Evolutionary conservation across 2,797 vertebrate species (phyloP), one percentile per base, ranked within the genome.

Genomic region (Amniataba percoides): DNA sequence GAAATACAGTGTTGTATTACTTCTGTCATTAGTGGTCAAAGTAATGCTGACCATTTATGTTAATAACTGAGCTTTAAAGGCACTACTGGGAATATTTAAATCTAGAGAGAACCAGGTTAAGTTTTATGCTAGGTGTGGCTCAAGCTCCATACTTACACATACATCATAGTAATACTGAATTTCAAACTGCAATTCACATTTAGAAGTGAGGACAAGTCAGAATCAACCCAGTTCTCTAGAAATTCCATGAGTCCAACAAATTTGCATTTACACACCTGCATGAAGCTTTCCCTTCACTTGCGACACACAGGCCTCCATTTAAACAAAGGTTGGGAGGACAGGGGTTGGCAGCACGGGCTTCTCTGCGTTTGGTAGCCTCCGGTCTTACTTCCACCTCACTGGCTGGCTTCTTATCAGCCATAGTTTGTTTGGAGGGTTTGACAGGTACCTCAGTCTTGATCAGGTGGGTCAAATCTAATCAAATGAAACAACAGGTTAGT

Each of bases 251-350:
- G 6, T 57, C 2, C 15, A 21, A 53, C n/a, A n/a, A 51, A 0
- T 10, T 4, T 0, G 31, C 15, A 14, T 49, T 19, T 34, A 15
- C 84, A 74, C 48, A 97, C 97, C 96, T 98, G 96, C 97, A 98
- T 52, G 86, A 94, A 4, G 94, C 93, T 88, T 59, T 84, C 2
- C 96, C 96, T 53, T 92, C 91, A 56, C 78, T 88, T 0, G 85
- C 92, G 81, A 96, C 93, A 78, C 97, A 98, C 56, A 92, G n/a
- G 11, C 97, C 97, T 0, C 94, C 94, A 2, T 98, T 98, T 9
- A 93, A 90, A 72, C 97, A 98, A 7, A 92, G 95, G 77, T 96
- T 96, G 4, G 95, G 95, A 16, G 88, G 80, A 82, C 97, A 97
- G 0, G 92, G 92, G 40, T 94, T 77, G 3, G 67, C 43, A 5